Percentiles rank a stretch among this genome's conserved stretches.
phyloP scores from a whole-genome alignment of 2,888 invertebrate genomes.

The Harmothoe impar region DNA sequence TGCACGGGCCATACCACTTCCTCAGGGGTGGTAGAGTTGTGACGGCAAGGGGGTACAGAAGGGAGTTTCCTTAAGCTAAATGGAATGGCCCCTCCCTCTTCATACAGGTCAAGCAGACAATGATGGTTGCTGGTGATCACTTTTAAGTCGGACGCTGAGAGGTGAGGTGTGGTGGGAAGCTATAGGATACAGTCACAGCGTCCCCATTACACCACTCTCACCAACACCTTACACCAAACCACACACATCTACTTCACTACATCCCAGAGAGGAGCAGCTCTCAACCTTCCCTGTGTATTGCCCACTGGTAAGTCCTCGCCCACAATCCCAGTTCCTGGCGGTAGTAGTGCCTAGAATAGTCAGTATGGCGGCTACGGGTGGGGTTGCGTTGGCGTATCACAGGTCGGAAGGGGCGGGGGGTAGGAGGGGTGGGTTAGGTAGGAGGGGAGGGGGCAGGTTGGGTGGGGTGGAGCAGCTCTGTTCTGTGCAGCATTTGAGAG shows the following conservation, averaged over 20 bases:
- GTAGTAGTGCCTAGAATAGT: not conserved
- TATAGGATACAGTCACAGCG: too few species aligned
- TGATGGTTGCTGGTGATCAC: too few species aligned
- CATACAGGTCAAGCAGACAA: too few species aligned
- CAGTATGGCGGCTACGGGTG: not conserved
- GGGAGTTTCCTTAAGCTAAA: not conserved
- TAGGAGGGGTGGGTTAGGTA: not conserved
- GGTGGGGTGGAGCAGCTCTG: not conserved
- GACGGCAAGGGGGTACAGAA: not conserved
- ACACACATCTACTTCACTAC: too few species aligned
- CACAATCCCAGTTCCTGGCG: not conserved
- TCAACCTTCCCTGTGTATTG: too few species aligned
- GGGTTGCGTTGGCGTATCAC: not conserved
- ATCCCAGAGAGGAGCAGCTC: too few species aligned
- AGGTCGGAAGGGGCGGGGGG: not conserved
- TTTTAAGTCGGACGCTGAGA: too few species aligned
- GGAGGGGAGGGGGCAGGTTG: not conserved
- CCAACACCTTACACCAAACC: too few species aligned
- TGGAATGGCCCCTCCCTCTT: too few species aligned
- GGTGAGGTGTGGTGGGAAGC: too few species aligned
- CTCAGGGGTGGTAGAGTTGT: not conserved
- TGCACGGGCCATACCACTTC: not conserved
- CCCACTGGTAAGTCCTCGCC: not conserved
- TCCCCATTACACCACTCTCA: too few species aligned
- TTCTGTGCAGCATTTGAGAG: not conserved